Percentiles rank a stretch among this genome's conserved stretches.
Evolutionary conservation across 2,888 invertebrate genomes (phyloP).

Genomic region (Leucophenga montana): DNA sequence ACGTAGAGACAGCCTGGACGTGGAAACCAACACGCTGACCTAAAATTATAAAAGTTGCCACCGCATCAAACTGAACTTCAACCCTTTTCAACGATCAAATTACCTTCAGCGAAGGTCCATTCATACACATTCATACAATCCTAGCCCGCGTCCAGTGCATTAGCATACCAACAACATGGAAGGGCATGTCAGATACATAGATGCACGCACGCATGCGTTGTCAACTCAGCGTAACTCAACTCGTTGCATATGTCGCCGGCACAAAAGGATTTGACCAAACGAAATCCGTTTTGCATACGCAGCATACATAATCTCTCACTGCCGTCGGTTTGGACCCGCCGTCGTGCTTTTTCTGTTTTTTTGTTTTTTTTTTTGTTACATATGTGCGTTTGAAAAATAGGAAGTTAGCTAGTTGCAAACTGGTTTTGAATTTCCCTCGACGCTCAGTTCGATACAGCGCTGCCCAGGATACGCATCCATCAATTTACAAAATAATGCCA

Average conservation of each 20-base stretch:
- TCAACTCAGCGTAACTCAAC: conserved; percentile 42
- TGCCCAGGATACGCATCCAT: conserved; percentile 48
- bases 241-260: conserved; percentile 31
- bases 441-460: conserved; percentile 35
- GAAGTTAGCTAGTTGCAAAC: conserved; percentile 35
- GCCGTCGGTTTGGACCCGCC: neutral
- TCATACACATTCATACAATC: neutral
- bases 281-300: conserved; percentile 36
- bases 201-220: conserved; percentile 31
- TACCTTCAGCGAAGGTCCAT: conserved; percentile 1
- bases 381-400: conserved; percentile 49
- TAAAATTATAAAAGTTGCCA: conserved; percentile 62
- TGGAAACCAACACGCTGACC: conserved; percentile 53
- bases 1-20: too few relatives aligned
- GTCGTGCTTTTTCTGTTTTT: conserved; percentile 52
- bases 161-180: conserved; percentile 36
- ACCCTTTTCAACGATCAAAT: conserved; percentile 27
- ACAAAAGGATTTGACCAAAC: conserved; percentile 62
- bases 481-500: conserved; percentile 36
- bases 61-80: conserved; percentile 27
- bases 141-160: conserved; percentile 8
- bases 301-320: conserved; percentile 12
- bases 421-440: conserved; percentile 59
- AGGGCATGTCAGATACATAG: too few relatives aligned
- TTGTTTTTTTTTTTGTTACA: conserved; percentile 36